Base-by-base conservation (phyloP, 2,888 invertebrate genomes). In the Vannuccia rotundouncinata region DNA sequence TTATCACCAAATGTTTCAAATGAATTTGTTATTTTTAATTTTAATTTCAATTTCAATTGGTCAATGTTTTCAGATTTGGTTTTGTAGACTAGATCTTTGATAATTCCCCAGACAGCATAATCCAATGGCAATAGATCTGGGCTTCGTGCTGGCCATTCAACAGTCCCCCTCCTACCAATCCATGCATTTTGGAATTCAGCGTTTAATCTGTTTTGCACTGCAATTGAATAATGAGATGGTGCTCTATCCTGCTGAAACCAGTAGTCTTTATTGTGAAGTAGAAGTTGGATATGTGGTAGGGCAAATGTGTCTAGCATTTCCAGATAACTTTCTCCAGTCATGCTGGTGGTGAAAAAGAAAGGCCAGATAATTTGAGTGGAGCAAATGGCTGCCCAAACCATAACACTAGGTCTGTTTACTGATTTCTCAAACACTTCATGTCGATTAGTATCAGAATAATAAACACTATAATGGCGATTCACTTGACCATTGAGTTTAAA, bases 241-340 rank as follows among this genome's bases (percentile, higher is more conserved):
- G 66, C 66, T 27, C 66, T 27, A 66, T 66, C 66, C 66, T 66
- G 66, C 66, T 66, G 66, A 66, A 66, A 66, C 66, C 66, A 66
- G 66, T 66, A 66, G 66, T 66, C 22, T 66, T 66, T 66, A 66
- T n/a, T 66, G 66, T 27, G 66, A 66, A 66, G 66, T 66, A 66
- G 10, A 17, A 27, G 66, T 66, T 66, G 66, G 66, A 66, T n/a
- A 66, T 2, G 10, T n/a, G 66, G 66, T 66, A 66, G 22, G 66
- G 66, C 10, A 66, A 66, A 66, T 22, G 66, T 66, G 66, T 66
- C 66, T 66, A 66, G 66, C 66, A 5, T 66, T 66, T 66, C 66
- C 66, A 66, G 66, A 66, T 66, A 66, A 66, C 66, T 66, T 66
- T n/a, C 66, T 66, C 66, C 66, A 66, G 66, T 66, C 66, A 66